Percentiles rank a stretch among this genome's conserved stretches.
Evolutionary conservation across 2,888 invertebrate species (phyloP).

Genomic region (Halocaridina rubra): DNA sequence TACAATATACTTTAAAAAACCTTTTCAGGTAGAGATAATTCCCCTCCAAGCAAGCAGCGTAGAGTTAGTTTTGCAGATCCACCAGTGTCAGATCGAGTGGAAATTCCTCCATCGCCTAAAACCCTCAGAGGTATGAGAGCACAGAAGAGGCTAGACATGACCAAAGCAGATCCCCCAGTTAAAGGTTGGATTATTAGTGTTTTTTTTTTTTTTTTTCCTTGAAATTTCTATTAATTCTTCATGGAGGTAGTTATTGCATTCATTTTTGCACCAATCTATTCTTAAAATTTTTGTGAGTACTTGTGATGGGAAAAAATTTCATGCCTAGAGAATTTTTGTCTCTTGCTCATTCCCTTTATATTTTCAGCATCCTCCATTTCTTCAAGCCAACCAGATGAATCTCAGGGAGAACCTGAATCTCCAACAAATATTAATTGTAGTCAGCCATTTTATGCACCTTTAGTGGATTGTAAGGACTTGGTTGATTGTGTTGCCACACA

Average conservation of each 20-base stretch:
- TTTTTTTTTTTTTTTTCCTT: background rate
- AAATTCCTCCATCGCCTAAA: slow-evolving; percentile 56
- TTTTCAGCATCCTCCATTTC: too few relatives aligned
- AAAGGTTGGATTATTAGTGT: too few relatives aligned
- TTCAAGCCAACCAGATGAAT: background rate
- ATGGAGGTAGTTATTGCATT: background rate
- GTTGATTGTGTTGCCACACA: slow-evolving; percentile 20
- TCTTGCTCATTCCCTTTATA: background rate
- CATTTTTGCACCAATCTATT: background rate
- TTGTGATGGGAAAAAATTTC: background rate
- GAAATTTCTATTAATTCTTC: too few relatives aligned
- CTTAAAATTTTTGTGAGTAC: background rate
- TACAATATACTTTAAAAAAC: too few relatives aligned
- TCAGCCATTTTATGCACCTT: slow-evolving; percentile 21
- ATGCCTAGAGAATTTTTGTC: background rate
- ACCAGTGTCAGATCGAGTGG: slow-evolving; percentile 64
- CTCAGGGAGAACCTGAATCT: slow-evolving; percentile 9
- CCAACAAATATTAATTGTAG: slow-evolving; percentile 18
- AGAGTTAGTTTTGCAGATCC: slow-evolving; percentile 64
- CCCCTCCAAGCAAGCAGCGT: slow-evolving; percentile 50
- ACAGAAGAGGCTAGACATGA: slow-evolving; percentile 63
- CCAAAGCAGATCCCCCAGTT: slow-evolving; percentile 29
- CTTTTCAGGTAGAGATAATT: slow-evolving; percentile 16
- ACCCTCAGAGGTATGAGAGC: slow-evolving; percentile 37
- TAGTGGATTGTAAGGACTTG: slow-evolving; percentile 27